Conservation (phyloP, 2,797 vertebrate genomes). For the Sebastes nivosus region DNA sequence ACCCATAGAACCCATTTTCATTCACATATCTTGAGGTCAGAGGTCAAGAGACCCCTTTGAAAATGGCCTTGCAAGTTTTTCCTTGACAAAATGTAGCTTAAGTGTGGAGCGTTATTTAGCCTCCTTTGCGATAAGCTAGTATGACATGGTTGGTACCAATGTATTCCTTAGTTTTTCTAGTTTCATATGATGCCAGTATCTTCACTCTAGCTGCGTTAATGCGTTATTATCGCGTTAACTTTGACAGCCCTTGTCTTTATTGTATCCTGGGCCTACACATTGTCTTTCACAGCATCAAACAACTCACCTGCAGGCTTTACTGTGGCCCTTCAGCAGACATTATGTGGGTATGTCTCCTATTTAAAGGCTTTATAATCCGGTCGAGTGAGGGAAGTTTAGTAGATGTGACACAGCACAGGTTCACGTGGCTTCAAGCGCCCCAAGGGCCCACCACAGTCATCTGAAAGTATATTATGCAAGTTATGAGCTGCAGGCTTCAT, state of each 20-base stretch:
- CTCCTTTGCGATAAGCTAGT: too few species aligned
- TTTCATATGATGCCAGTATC: too few species aligned
- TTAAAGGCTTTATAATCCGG: conserved; percentile 4
- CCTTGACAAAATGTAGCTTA: too few species aligned
- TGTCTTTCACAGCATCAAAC: not conserved
- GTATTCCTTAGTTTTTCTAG: too few species aligned
- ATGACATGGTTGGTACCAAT: too few species aligned
- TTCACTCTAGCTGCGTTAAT: too few species aligned
- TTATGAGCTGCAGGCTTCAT: conserved; percentile 50
- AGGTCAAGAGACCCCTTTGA: too few species aligned
- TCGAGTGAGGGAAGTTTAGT: not conserved
- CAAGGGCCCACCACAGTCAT: conserved; percentile 10
- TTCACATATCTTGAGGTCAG: too few species aligned
- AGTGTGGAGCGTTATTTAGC: too few species aligned
- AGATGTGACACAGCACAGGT: not conserved
- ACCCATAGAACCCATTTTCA: too few species aligned
- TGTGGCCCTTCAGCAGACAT: not conserved
- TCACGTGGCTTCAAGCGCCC: not conserved
- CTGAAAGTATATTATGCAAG: conserved; percentile 32
- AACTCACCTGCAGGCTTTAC: conserved; percentile 9
- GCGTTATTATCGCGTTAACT: too few species aligned
- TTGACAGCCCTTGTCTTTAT: not conserved
- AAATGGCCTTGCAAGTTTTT: too few species aligned
- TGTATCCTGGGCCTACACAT: not conserved
- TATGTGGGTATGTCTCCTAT: not conserved